Evolutionary conservation across 2,797 vertebrate genomes (phyloP).

Genomic region (Scleropages formosus): DNA sequence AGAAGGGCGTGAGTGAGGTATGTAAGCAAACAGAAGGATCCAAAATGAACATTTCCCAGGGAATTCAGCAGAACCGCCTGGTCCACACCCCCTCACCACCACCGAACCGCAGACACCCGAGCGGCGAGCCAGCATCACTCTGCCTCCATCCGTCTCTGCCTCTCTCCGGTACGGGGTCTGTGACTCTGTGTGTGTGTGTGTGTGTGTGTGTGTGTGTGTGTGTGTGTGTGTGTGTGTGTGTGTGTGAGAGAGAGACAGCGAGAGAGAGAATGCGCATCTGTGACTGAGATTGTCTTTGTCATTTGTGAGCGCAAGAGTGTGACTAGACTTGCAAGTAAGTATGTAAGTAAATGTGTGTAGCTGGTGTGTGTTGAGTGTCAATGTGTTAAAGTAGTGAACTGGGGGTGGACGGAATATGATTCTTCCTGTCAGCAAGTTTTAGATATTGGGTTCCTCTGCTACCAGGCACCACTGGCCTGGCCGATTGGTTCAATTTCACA

Average conservation of each 20-base stretch:
- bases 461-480: background rate
- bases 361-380: background rate
- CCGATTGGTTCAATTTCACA: background rate
- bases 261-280: background rate
- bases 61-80: slow-evolving; percentile 46
- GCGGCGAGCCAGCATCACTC: slow-evolving; percentile 42
- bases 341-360: background rate
- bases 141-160: slow-evolving; percentile 32
- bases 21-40: slow-evolving; percentile 51
- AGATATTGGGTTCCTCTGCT: background rate
- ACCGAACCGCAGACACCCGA: slow-evolving; percentile 53
- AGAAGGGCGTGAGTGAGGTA: slow-evolving; percentile 48
- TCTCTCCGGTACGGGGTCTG: background rate
- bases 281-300: too few relatives aligned
- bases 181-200: background rate
- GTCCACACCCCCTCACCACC: slow-evolving; percentile 41
- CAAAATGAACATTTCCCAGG: slow-evolving; percentile 56
- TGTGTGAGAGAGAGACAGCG: slow-evolving; percentile 5
- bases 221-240: background rate
- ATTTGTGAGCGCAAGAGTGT: background rate
- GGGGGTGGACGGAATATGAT: too few relatives aligned
- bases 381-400: too few relatives aligned
- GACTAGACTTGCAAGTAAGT: too few relatives aligned
- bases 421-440: slow-evolving; percentile 20
- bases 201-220: background rate